A percentile compares a stretch with the other conserved stretches of the same genome.
These are phyloP conservation scores for Coturnix japonica DNA, from an alignment of 2,113 vertebrate species.

Conservation along the genomic window DNA sequence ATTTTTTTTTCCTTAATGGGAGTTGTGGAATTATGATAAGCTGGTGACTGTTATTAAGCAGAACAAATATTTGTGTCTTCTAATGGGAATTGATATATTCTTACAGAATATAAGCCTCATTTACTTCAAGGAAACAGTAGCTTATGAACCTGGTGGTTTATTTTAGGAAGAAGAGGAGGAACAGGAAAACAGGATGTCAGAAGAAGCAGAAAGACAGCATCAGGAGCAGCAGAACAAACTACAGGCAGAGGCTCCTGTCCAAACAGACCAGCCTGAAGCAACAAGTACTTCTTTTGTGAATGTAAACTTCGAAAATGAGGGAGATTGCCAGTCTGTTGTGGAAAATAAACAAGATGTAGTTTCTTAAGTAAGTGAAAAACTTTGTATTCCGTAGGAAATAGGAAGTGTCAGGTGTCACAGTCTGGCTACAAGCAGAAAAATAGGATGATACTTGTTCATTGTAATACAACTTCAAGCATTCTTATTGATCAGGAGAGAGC, in stretches of 20 bases:
- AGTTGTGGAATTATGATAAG: neutral
- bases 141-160: neutral
- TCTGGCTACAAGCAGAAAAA: constrained; percentile 41
- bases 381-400: constrained; percentile 21
- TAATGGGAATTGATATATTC: neutral
- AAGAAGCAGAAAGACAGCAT: constrained; percentile 87
- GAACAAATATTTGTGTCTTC: neutral
- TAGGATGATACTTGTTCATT: constrained; percentile 57
- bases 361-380: constrained; percentile 76
- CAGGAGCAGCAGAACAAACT: constrained; percentile 77
- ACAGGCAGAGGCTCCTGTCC: constrained; percentile 71
- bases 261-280: constrained; percentile 74
- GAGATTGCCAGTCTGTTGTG: constrained; percentile 57
- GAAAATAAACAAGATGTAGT: constrained; percentile 83
- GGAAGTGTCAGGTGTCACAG: constrained; percentile 26
- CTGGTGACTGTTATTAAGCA: neutral
- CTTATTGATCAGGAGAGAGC: constrained; percentile 64
- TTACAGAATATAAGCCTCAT: neutral
- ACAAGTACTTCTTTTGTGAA: constrained; percentile 74
- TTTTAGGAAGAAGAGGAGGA: constrained; percentile 89
- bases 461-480: constrained; percentile 65
- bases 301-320: constrained; percentile 85
- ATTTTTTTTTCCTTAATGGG: neutral
- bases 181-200: constrained; percentile 88
- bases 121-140: neutral